Evolutionary conservation across 2,113 vertebrate species (phyloP).

Genomic region (Colaptes auratus): DNA sequence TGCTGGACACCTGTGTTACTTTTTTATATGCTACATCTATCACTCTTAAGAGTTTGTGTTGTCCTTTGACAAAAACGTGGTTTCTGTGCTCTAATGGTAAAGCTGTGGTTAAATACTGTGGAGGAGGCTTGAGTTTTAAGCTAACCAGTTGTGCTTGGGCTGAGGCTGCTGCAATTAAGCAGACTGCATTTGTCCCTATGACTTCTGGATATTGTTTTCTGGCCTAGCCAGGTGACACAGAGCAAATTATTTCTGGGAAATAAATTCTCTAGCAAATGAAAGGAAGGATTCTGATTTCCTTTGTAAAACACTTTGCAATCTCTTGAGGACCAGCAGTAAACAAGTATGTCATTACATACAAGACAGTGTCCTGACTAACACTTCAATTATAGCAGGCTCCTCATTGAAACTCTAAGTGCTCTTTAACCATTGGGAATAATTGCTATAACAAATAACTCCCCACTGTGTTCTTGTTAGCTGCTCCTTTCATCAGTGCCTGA

Average conservation of each 20-base stretch:
- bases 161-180: background rate
- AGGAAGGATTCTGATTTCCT: background rate
- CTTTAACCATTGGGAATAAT: conserved; percentile 8
- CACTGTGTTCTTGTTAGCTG: background rate
- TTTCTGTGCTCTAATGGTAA: background rate
- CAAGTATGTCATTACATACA: background rate
- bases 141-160: background rate
- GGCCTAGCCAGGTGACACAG: background rate
- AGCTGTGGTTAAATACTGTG: background rate
- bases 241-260: background rate
- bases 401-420: background rate
- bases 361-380: background rate
- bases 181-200: background rate
- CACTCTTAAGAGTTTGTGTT: background rate
- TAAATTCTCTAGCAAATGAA: background rate
- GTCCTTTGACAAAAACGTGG: background rate
- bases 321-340: background rate
- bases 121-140: background rate
- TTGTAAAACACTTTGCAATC: background rate
- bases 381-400: background rate
- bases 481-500: background rate
- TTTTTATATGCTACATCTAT: background rate
- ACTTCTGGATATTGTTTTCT: background rate
- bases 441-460: conserved; percentile 5
- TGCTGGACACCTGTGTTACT: background rate